Evolutionary conservation across 1,140 invertebrate species (phyloP), one percentile per base, ranked within the genome.

Genomic region (Drosophila pseudoananassae): DNA sequence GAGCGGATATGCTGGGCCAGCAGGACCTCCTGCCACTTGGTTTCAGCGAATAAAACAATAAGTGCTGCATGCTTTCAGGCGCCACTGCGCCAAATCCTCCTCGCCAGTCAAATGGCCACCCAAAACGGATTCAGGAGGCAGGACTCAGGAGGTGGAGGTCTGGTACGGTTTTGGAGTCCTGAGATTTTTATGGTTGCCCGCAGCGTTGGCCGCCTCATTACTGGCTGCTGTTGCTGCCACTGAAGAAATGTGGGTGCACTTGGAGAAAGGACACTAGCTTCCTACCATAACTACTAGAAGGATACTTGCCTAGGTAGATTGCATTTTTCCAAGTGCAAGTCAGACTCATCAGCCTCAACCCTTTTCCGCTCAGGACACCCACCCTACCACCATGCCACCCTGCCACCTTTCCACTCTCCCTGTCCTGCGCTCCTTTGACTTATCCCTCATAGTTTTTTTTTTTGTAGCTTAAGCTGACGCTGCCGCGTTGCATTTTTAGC

Each of bases 401-500:
- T 36, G 23, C 14, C 14, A 9, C 31, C 15, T 5, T 2, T 20
- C 17, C 10, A 14, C 6, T 20, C 33, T 17, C 31, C 10, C 9
- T 14, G 9, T 31, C 14, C 8, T 12, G 1, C 14, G 17, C 17
- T 17, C 14, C 12, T 36, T 27, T 38, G 40, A 43, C 40, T 43
- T 43, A 43, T 43, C 40, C 23, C n/a, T 52, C 54, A 17, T 51
- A 46, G 52, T 70, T 15, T 68, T 71, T 70, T 71, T 70, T 85
- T 69, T 87, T 87, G 73, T 87, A 85, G 77, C 81, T 87, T 85
- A 78, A 87, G 82, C 81, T 80, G 73, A 45, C 63, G 61, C 56
- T 66, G 75, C 69, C 76, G 81, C 82, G 82, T 87, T 87, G 82
- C 82, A 87, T 87, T 87, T 87, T 87, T 87, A 87, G 82, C 82